phyloP scores from a whole-genome alignment of 2,888 invertebrate species.

The Idaea dimidiata region DNA sequence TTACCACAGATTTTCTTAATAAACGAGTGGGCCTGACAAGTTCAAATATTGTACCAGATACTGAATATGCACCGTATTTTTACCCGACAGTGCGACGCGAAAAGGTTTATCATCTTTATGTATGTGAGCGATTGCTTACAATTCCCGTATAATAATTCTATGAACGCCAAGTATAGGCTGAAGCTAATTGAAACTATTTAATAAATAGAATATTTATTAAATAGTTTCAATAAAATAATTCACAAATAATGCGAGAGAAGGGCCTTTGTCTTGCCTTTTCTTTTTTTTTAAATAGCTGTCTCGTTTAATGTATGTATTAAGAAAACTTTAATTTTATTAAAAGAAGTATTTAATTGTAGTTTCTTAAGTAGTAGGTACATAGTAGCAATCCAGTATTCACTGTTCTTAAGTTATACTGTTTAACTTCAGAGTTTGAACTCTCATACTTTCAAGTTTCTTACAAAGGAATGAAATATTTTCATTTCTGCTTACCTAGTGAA shows the following conservation, averaged over 20 bases:
- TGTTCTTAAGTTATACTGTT: neutral
- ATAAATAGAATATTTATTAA: no score
- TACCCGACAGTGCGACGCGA: no score
- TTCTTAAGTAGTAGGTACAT: neutral
- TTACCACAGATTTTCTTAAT: no score
- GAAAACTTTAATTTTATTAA: neutral
- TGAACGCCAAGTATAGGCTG: no score
- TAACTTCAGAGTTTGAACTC: neutral
- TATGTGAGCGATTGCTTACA: no score
- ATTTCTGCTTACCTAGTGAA: neutral
- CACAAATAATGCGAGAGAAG: neutral
- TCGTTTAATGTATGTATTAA: neutral
- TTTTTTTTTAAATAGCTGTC: neutral
- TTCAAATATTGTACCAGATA: no score
- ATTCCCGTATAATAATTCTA: no score
- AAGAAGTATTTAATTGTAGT: neutral
- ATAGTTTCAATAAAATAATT: neutral
- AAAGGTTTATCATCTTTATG: no score
- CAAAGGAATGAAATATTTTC: neutral
- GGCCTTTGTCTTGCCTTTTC: neutral
- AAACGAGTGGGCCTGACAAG: no score
- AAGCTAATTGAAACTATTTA: no score
- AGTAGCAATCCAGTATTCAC: neutral
- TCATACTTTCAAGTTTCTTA: neutral
- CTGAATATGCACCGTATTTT: no score